These are phyloP conservation scores for Poecilus cupreus DNA, from an alignment of 2,888 invertebrate species.

Conservation along the genomic window DNA sequence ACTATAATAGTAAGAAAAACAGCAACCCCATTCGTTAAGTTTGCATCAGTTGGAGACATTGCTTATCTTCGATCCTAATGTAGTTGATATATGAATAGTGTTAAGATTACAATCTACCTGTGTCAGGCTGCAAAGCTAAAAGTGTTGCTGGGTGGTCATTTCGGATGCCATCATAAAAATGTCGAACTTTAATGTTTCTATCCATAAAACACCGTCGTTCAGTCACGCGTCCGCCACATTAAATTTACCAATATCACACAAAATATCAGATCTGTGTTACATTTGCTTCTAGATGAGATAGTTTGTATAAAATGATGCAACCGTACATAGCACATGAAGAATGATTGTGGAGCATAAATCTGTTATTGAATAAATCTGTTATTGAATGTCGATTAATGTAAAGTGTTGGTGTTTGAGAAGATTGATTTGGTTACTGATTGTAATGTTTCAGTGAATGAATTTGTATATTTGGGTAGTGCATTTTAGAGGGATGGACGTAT, in stretches of 20 bases:
- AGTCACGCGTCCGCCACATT: neutral
- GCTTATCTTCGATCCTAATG: neutral
- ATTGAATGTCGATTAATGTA: too few relatives aligned
- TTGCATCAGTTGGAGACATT: neutral
- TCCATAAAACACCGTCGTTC: neutral
- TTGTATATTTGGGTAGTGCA: too few relatives aligned
- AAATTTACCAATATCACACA: constrained; percentile 20
- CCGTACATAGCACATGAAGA: too few relatives aligned
- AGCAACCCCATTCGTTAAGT: too few relatives aligned
- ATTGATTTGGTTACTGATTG: too few relatives aligned
- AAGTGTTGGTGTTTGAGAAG: too few relatives aligned
- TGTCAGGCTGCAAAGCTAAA: constrained; percentile 6
- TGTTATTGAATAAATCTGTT: too few relatives aligned
- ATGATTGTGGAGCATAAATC: too few relatives aligned
- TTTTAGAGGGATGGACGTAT: too few relatives aligned
- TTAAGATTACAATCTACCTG: constrained; percentile 36
- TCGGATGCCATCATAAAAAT: constrained; percentile 31
- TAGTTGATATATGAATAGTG: constrained; percentile 23
- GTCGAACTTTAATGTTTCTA: constrained; percentile 19
- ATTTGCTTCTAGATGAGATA: neutral
- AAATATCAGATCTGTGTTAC: neutral
- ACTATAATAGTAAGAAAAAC: neutral
- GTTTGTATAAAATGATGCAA: neutral
- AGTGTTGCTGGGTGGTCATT: constrained; percentile 44
- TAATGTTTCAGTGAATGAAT: too few relatives aligned